Conservation (phyloP, 2,113 vertebrate genomes). For the Caretta caretta region DNA sequence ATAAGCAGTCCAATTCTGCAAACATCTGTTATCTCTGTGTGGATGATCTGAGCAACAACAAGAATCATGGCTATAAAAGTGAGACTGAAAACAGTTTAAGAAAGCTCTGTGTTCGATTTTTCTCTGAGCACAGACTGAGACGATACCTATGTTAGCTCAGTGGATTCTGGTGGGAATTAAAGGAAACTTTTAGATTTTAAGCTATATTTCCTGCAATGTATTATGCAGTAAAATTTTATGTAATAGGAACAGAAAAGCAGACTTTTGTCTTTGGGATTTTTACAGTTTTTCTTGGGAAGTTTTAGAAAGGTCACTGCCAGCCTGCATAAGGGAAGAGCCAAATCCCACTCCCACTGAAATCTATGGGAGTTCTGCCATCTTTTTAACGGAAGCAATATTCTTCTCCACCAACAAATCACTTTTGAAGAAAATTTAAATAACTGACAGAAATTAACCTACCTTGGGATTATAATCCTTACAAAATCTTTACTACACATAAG, state of each 20-base stretch:
- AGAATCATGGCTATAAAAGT: neutral
- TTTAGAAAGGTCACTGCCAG: neutral
- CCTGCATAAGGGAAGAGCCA: neutral
- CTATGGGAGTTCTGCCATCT: neutral
- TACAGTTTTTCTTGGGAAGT: neutral
- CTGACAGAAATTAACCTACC: neutral
- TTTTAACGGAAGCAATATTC: neutral
- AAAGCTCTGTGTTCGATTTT: neutral
- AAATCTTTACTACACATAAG: neutral
- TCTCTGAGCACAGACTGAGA: neutral
- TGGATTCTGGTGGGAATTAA: neutral
- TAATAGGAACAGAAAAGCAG: constrained; percentile 18
- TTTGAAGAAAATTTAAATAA: neutral
- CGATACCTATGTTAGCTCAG: neutral
- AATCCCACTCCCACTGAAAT: neutral
- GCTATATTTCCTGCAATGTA: neutral
- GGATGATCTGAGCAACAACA: neutral
- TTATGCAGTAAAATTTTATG: neutral
- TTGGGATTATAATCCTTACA: neutral
- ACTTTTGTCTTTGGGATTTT: neutral
- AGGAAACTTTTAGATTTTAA: neutral
- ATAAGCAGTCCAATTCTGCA: constrained; percentile 4
- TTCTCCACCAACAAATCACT: neutral
- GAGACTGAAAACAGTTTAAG: neutral
- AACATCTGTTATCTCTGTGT: neutral